A percentile compares a stretch with the other conserved stretches of the same genome.
These are phyloP conservation scores for Rhagophthalmus giganteus DNA, from an alignment of 2,888 invertebrate species.

Conservation along the genomic window DNA sequence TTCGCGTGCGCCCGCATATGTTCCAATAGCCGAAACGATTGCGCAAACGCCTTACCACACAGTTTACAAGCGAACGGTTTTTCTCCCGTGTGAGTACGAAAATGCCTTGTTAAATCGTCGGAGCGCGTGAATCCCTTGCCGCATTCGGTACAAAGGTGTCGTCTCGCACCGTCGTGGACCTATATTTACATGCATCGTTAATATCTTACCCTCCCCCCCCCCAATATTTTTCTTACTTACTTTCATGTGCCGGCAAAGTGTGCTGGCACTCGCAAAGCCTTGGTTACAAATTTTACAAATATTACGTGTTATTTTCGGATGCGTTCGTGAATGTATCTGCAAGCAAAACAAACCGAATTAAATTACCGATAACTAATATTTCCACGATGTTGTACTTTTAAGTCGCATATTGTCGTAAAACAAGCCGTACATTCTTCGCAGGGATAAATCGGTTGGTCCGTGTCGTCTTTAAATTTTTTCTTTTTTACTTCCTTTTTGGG, in stretches of 20 bases:
- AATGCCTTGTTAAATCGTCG: conserved; percentile 52
- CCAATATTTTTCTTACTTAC: too few species aligned
- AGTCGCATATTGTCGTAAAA: conserved; percentile 49
- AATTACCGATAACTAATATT: conserved; percentile 1
- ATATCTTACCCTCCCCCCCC: too few species aligned
- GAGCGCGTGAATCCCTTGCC: conserved; percentile 53
- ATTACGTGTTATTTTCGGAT: conserved; percentile 41
- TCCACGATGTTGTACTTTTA: conserved; percentile 43
- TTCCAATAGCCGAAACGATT: conserved; percentile 51
- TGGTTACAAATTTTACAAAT: conserved; percentile 53
- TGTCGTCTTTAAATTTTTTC: conserved; percentile 46
- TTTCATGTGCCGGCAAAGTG: conserved; percentile 53
- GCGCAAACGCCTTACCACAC: conserved; percentile 52
- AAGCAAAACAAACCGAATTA: conserved; percentile 2
- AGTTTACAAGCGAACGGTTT: conserved; percentile 53
- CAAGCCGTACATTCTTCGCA: conserved; percentile 53
- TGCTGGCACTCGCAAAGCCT: conserved; percentile 54
- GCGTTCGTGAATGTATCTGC: conserved; percentile 43
- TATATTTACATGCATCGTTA: too few species aligned
- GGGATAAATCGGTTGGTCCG: conserved; percentile 51
- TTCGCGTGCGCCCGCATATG: conserved; percentile 53
- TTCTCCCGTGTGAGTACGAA: conserved; percentile 54
- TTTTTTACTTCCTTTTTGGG: conserved; percentile 24
- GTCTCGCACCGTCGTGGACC: conserved; percentile 50
- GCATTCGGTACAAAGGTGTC: conserved; percentile 53